Conservation (phyloP, 2,888 invertebrate genomes). For the Troilus luridus region DNA sequence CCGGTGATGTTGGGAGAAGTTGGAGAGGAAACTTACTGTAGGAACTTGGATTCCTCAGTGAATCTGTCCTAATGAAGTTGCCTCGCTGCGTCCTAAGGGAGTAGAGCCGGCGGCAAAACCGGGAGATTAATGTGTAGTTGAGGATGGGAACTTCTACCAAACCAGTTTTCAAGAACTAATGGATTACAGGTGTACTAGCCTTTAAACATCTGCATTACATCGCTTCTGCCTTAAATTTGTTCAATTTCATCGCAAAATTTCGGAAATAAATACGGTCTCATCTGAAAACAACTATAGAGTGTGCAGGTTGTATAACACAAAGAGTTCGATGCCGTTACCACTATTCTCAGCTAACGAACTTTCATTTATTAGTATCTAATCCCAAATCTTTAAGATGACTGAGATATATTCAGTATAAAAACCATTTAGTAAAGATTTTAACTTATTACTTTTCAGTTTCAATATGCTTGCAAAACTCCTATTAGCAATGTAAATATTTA, state of each 20-base stretch:
- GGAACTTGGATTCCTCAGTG: conserved; percentile 27
- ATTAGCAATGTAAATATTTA: no score
- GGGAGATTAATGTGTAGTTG: conserved; percentile 23
- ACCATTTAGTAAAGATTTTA: no score
- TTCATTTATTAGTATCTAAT: no score
- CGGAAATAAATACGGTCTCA: neutral
- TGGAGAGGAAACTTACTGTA: neutral
- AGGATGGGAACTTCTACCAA: neutral
- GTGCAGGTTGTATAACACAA: no score
- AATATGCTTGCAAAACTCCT: no score
- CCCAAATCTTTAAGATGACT: no score
- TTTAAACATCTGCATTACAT: neutral
- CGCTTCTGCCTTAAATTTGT: neutral
- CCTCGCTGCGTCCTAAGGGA: neutral
- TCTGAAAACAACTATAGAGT: no score
- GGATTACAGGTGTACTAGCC: conserved; percentile 3
- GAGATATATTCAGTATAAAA: no score
- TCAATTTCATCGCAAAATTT: neutral
- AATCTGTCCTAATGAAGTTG: conserved; percentile 39
- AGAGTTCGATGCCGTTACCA: no score
- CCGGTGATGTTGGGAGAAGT: conserved; percentile 10
- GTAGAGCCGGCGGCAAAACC: neutral
- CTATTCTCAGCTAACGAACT: no score
- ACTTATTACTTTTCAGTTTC: no score
- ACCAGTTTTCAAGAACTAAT: conserved; percentile 31